A percentile compares a stretch with the other conserved stretches of the same genome.
Conservation (phyloP, 1,140 invertebrate species). For the Conopomorpha cramerella region DNA sequence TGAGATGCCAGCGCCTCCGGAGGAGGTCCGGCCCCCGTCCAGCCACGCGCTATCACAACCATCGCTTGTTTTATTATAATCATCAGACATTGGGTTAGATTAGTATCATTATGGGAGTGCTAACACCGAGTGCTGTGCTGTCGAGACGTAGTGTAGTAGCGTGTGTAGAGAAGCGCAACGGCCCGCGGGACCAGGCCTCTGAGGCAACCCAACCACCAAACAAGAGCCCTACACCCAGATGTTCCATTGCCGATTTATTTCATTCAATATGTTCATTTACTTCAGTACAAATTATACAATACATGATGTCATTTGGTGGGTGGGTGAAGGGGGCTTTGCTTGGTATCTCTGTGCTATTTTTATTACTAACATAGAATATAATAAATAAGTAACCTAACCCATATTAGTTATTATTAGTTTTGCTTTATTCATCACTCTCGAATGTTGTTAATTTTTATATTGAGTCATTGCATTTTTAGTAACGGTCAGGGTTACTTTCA, state of each 20-base stretch:
- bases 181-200: slow-evolving; percentile 48
- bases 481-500: too few relatives aligned
- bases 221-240: slow-evolving; percentile 58
- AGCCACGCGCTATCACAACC: slow-evolving; percentile 27
- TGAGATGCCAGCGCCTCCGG: slow-evolving; percentile 60
- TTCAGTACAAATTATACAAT: slow-evolving; percentile 5
- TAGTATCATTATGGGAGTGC: slow-evolving; percentile 18
- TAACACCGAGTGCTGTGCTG: slow-evolving; percentile 20
- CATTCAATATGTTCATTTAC: slow-evolving; percentile 13
- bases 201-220: slow-evolving; percentile 58
- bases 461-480: too few relatives aligned
- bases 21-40: slow-evolving; percentile 40
- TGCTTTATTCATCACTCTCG: too few relatives aligned
- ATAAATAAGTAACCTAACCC: too few relatives aligned
- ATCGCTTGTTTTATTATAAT: neutral
- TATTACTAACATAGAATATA: too few relatives aligned
- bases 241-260: too few relatives aligned
- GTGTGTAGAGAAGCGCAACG: slow-evolving; percentile 29
- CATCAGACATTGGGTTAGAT: neutral
- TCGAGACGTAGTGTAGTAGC: slow-evolving; percentile 12
- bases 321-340: slow-evolving; percentile 63
- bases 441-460: too few relatives aligned
- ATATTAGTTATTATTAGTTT: too few relatives aligned
- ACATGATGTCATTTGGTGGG: slow-evolving; percentile 55
- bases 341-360: slow-evolving; percentile 64